Percentiles rank a stretch among this genome's conserved stretches.
phyloP scores from a whole-genome alignment of 2,888 invertebrate species.

The Atherix ibis region DNA sequence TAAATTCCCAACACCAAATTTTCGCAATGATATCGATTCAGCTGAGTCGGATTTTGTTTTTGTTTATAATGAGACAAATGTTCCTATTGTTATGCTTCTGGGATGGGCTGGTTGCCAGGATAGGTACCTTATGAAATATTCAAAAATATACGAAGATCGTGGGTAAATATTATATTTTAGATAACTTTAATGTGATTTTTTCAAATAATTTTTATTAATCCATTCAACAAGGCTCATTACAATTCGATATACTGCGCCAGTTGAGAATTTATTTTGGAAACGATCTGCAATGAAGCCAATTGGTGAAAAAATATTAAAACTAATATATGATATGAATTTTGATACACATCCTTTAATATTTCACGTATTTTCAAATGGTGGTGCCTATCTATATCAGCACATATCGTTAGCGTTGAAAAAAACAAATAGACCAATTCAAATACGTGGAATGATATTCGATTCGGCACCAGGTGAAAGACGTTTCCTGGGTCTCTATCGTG shows the following conservation, averaged over 20 bases:
- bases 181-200: neutral
- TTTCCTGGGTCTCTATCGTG: conserved; percentile 39
- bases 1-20: conserved; percentile 41
- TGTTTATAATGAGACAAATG: conserved; percentile 41
- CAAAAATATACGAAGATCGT: conserved; percentile 57
- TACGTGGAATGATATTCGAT: conserved; percentile 49
- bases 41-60: conserved; percentile 37
- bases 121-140: conserved; percentile 60
- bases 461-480: conserved; percentile 52
- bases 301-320: conserved; percentile 46
- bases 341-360: conserved; percentile 55
- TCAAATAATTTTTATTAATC: conserved; percentile 2
- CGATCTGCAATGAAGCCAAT: conserved; percentile 42
- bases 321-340: conserved; percentile 48
- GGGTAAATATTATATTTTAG: conserved; percentile 38
- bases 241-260: conserved; percentile 52
- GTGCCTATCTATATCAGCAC: conserved; percentile 28
- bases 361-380: conserved; percentile 65
- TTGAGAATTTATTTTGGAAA: conserved; percentile 48
- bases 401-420: conserved; percentile 43
- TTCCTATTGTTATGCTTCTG: conserved; percentile 53
- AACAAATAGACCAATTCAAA: conserved; percentile 35
- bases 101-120: conserved; percentile 73
- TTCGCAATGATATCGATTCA: conserved; percentile 25
- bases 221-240: conserved; percentile 45